A percentile compares a stretch with the other conserved stretches of the same genome.
These are phyloP conservation scores for Perizoma affinitatum DNA, from an alignment of 2,888 invertebrate species.

Conservation along the genomic window DNA sequence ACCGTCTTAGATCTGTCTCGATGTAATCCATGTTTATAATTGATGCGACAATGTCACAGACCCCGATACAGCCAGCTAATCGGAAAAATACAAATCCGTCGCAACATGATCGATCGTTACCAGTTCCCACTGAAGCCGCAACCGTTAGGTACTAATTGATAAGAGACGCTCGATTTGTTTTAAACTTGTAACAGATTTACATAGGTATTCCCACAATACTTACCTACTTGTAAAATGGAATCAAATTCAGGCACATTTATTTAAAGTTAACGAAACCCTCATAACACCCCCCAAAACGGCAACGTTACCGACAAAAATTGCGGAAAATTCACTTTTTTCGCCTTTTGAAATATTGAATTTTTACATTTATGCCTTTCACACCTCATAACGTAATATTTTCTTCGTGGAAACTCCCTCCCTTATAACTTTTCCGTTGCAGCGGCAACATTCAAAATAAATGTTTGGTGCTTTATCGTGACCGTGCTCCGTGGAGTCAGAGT, in stretches of 20 bases:
- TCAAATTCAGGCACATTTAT: conserved; percentile 24
- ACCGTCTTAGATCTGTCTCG: conserved; percentile 80
- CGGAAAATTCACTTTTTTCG: conserved; percentile 69
- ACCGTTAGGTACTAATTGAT: conserved; percentile 37
- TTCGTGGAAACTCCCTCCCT: conserved; percentile 66
- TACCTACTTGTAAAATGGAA: conserved; percentile 2
- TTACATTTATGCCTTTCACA: conserved; percentile 83
- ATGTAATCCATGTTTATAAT: conserved; percentile 81
- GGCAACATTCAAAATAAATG: conserved; percentile 81
- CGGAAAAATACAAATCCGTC: conserved; percentile 80
- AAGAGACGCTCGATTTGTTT: conserved; percentile 35
- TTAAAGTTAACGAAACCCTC: conserved; percentile 36
- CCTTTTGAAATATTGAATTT: conserved; percentile 80
- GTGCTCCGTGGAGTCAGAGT: conserved; percentile 56
- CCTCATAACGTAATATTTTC: conserved; percentile 84
- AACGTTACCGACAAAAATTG: conserved; percentile 67
- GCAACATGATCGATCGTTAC: conserved; percentile 76
- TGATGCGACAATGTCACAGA: conserved; percentile 81
- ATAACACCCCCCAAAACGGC: conserved; percentile 56
- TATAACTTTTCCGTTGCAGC: conserved; percentile 76
- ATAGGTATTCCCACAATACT: too few relatives aligned
- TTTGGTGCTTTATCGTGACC: conserved; percentile 79
- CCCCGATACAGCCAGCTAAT: conserved; percentile 71
- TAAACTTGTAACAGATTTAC: conserved; percentile 8
- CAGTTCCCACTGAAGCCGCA: conserved; percentile 37